These are phyloP conservation scores for Tenthredo amoena DNA, from an alignment of 2,888 invertebrate species.

Conservation along the genomic window DNA sequence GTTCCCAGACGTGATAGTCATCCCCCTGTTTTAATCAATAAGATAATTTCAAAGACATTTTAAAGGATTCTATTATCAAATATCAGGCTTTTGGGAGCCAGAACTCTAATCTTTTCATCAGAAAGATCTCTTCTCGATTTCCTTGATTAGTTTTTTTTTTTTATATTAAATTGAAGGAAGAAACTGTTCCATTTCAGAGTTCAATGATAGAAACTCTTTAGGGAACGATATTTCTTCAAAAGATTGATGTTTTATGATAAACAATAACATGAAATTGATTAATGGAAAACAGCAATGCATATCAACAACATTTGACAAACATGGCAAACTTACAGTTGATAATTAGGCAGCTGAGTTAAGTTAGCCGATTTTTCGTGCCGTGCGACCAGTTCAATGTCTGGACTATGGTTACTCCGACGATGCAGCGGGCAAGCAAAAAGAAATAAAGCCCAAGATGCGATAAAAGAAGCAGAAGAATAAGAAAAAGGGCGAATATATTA, in stretches of 20 bases:
- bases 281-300: neutral
- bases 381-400: constrained; percentile 72
- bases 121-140: neutral
- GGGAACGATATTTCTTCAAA: too few relatives aligned
- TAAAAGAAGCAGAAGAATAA: constrained; percentile 37
- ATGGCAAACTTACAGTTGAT: constrained; percentile 70
- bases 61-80: neutral
- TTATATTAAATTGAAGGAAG: too few relatives aligned
- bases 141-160: neutral
- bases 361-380: constrained; percentile 68
- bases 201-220: too few relatives aligned
- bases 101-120: neutral
- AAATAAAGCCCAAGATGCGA: constrained; percentile 59
- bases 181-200: too few relatives aligned
- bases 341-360: constrained; percentile 64
- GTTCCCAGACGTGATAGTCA: constrained; percentile 97
- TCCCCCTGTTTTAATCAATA: constrained; percentile 86
- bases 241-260: neutral
- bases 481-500: constrained; percentile 36
- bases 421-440: constrained; percentile 65
- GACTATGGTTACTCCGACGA: constrained; percentile 68
- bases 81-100: neutral
- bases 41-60: neutral
- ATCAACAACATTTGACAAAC: neutral
- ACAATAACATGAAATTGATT: neutral